phyloP scores from a whole-genome alignment of 2,888 invertebrate genomes.

The Ceratothoa steindachneri region DNA sequence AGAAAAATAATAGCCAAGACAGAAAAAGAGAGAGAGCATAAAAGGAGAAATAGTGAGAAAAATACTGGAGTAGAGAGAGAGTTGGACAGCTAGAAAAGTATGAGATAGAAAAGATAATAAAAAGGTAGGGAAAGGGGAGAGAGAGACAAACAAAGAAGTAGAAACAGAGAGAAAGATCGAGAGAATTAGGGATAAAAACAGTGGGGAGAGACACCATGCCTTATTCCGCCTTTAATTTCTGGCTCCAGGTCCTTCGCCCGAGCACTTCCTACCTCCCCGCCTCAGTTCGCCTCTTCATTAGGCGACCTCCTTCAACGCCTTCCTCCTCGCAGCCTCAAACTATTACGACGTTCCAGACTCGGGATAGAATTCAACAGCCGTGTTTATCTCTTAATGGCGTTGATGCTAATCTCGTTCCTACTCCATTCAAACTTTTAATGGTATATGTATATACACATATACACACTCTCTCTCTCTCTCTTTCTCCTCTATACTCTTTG shows the following conservation, averaged over 20 bases:
- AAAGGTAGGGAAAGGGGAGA: too few relatives aligned
- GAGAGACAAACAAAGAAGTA: background rate
- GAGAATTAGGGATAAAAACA: background rate
- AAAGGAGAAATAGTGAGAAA: background rate
- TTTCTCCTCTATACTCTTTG: too few relatives aligned
- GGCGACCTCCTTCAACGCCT: background rate
- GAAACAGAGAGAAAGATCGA: background rate
- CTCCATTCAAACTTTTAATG: conserved; percentile 10
- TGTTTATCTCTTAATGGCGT: conserved; percentile 12
- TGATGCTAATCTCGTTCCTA: conserved; percentile 1
- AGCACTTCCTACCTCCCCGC: background rate
- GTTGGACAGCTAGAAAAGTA: too few relatives aligned
- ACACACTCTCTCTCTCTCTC: too few relatives aligned
- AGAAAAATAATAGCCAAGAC: background rate
- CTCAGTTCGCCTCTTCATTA: background rate
- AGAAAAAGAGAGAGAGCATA: background rate
- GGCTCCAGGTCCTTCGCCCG: background rate
- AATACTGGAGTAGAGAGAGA: too few relatives aligned
- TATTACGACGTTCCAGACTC: background rate
- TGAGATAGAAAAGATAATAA: too few relatives aligned
- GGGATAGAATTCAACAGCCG: conserved; percentile 5
- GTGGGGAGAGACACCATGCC: too few relatives aligned
- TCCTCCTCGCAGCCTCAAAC: background rate
- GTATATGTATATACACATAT: conserved; percentile 10
- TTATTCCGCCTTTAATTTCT: background rate